Base-by-base conservation (phyloP, 2,888 invertebrate species). In the Linhomoeus sp. region DNA sequence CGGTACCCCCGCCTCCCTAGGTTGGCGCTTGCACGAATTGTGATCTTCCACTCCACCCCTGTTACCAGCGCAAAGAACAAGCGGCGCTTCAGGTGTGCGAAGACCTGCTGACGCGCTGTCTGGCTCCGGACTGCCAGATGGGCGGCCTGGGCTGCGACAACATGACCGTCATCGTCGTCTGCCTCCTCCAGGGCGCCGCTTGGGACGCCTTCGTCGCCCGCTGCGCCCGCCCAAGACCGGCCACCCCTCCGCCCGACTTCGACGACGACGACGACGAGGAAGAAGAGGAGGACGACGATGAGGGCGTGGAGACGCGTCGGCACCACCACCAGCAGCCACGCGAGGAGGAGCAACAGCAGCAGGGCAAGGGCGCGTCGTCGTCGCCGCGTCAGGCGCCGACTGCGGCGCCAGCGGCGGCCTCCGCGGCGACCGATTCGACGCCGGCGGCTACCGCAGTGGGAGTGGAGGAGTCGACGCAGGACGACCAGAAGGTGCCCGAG, bases 141-240 rank as follows among this genome's bases (percentile, higher is more conserved):
- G 87, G 85, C 41, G 92, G 92, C 1, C 75, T 92, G 40, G 94
- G 94, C 55, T 90, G 92, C 68, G 94, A 97, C 71, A 97, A 97
- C 71, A 97, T 97, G 94, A 94, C 94, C 23, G 90, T 88, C 3
- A 90, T 47, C 82, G 83, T 45, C 9, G 39, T 39, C 5, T 46
- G 35, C 23, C 35, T 46, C 3, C 40, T 41, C 29, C 29, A 41
- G 22, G 29, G 35, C 35, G 7, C 19, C 7, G 3, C 35, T 3
- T 49, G 47, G 47, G 47, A 48, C 20, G 44, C 36, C 35, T 43
- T 41, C 25, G 15, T n/a, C 29, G 9, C 17, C 35, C 33, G 29
- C 41, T 49, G 45, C 26, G 17, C 17, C 14, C 24, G 47, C 3
- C 44, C 25, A 3, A 47, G 49, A 5, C 43, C 47, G 2, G 35